Percentiles rank a stretch among this genome's conserved stretches.
These are phyloP conservation scores for Zosterops borbonicus DNA, from an alignment of 2,113 vertebrate genomes.

Conservation along the genomic window DNA sequence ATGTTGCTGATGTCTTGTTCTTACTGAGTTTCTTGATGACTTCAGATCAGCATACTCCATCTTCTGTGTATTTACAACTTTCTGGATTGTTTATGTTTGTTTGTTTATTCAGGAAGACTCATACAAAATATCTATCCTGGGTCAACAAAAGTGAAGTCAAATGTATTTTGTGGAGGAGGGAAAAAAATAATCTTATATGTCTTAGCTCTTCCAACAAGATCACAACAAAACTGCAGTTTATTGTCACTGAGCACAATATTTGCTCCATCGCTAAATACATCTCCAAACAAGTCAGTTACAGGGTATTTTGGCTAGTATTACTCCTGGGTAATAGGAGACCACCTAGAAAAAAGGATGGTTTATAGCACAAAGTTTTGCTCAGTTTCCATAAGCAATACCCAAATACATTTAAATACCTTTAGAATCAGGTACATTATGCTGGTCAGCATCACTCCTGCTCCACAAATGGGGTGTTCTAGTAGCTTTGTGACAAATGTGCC, in stretches of 20 bases:
- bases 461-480: not conserved
- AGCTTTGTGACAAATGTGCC: not conserved
- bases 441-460: not conserved
- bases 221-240: not conserved
- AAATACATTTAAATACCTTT: not conserved
- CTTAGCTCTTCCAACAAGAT: not conserved
- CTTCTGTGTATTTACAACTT: not conserved
- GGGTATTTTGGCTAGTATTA: not conserved
- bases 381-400: not conserved
- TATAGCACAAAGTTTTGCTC: not conserved
- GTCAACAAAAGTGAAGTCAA: not conserved
- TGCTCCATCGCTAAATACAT: not conserved
- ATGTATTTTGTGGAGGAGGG: accelerated
- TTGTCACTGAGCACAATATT: not conserved
- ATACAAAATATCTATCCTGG: not conserved
- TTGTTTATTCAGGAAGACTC: not conserved
- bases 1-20: not conserved
- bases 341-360: not conserved
- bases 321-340: not conserved
- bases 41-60: not conserved
- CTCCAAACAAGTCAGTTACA: not conserved
- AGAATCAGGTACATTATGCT: accelerated
- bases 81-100: not conserved
- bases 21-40: not conserved
- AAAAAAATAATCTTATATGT: not conserved